Evolutionary conservation across 2,113 vertebrate species (phyloP).

Genomic region (Ovibos moschatus): DNA sequence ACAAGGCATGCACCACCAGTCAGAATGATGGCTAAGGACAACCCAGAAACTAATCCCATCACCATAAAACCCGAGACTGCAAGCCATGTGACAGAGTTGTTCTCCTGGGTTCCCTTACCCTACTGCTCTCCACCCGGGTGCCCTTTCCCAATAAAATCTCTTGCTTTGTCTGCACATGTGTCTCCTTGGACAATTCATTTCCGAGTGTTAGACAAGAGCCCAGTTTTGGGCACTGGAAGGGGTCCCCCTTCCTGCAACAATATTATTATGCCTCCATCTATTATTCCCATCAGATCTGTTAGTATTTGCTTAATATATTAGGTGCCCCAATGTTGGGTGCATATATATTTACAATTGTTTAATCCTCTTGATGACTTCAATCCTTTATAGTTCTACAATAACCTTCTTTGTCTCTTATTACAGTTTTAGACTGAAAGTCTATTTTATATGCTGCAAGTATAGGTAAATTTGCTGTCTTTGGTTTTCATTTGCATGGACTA

Average conservation of each 20-base stretch:
- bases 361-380: not conserved
- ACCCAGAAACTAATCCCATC: too few relatives aligned
- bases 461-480: not conserved
- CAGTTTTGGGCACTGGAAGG: not conserved
- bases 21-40: not conserved
- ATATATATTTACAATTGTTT: not conserved
- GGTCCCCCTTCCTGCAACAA: not conserved
- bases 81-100: not conserved
- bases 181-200: not conserved
- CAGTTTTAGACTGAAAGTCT: not conserved
- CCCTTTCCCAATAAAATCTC: not conserved
- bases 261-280: not conserved
- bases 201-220: not conserved
- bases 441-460: not conserved
- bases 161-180: not conserved
- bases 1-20: not conserved
- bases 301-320: not conserved
- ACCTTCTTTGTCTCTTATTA: not conserved
- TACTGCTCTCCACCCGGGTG: not conserved
- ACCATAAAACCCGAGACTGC: too few relatives aligned
- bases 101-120: not conserved
- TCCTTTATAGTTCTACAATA: not conserved
- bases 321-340: not conserved
- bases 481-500: not conserved
- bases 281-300: not conserved